Percentiles rank a stretch among this genome's conserved stretches.
Conservation (phyloP, 2,113 vertebrate genomes). For the Monopterus albus region DNA sequence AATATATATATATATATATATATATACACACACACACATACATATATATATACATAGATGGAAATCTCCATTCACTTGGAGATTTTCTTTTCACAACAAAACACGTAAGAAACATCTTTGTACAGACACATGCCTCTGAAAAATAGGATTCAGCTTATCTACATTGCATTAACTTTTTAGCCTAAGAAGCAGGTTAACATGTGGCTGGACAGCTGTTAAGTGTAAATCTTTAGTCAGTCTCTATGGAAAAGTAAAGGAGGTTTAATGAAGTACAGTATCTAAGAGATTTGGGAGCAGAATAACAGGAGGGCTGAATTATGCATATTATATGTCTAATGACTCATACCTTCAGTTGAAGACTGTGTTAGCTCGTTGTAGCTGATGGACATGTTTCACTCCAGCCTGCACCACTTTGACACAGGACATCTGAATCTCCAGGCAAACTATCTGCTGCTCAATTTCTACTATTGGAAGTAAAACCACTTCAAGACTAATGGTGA, state of each 20-base stretch:
- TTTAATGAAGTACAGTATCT: constrained; percentile 34
- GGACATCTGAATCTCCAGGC: constrained; percentile 37
- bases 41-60: too few relatives aligned
- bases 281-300: constrained; percentile 12
- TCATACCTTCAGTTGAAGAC: background rate
- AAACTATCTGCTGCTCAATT: constrained; percentile 43
- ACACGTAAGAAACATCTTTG: background rate
- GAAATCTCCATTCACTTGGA: background rate
- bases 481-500: constrained; percentile 58
- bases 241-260: too few relatives aligned
- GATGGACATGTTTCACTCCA: constrained; percentile 19
- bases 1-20: too few relatives aligned
- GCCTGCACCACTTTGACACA: constrained; percentile 34
- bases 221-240: too few relatives aligned
- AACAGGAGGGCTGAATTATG: constrained; percentile 52
- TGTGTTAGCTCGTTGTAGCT: constrained; percentile 3
- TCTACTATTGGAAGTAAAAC: constrained; percentile 20
- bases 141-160: background rate
- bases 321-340: constrained; percentile 2
- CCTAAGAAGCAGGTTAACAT: constrained; percentile 16
- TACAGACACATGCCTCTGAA: background rate
- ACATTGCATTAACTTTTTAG: too few relatives aligned
- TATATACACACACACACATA: too few relatives aligned
- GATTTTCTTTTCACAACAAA: background rate
- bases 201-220: constrained; percentile 44